Base-by-base conservation (phyloP, 1,140 invertebrate genomes). In the Gryllus bimaculatus region DNA sequence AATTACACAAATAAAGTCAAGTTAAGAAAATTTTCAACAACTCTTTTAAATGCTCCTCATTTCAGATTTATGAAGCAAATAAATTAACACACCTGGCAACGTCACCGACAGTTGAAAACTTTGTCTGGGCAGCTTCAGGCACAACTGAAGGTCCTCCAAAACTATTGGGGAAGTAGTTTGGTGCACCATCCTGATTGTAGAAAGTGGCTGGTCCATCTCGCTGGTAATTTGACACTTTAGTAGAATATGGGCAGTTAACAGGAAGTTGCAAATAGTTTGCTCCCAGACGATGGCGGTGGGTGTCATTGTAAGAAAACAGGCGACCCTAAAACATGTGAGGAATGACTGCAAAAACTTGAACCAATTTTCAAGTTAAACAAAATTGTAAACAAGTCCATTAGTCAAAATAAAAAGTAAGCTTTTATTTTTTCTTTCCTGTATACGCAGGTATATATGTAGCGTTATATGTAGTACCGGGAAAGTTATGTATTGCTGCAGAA, bases 91-190 rank as follows among this genome's bases (percentile, higher is more conserved):
- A 84, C 84, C 83, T 85, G 8, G 75, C 81, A 26, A 90, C 88
- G 82, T 91, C 89, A 47, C 89, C 90, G 80, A 85, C 80, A n/a
- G 85, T 76, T 49, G 78, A 77, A 74, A 83, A 87, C 15, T 82
- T 82, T 18, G 76, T 80, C 13, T 74, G 77, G 15, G 89, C 86
- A 78, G 87, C 88, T 73, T 89, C 83, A 0, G 88, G 87, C 47
- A 80, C 78, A 49, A 91, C 90, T 48, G 89, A 85, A 0, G 96
- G 95, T 0, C 96, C 96, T 80, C 87, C 87, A 86, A 98, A 99
- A 80, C 96, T 98, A 86, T 99, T 99, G 0, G 98, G 98, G 88
- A 91, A 97, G 85, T 98, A 99, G 86, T 98, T 98, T 3, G 97
- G 97, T 15, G 93, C 92, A 66, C 93, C 93, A 74, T 88, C 91